Percentiles rank a stretch among this genome's conserved stretches.
Conservation (phyloP, 2,113 vertebrate species). For the Elephas maximus region DNA sequence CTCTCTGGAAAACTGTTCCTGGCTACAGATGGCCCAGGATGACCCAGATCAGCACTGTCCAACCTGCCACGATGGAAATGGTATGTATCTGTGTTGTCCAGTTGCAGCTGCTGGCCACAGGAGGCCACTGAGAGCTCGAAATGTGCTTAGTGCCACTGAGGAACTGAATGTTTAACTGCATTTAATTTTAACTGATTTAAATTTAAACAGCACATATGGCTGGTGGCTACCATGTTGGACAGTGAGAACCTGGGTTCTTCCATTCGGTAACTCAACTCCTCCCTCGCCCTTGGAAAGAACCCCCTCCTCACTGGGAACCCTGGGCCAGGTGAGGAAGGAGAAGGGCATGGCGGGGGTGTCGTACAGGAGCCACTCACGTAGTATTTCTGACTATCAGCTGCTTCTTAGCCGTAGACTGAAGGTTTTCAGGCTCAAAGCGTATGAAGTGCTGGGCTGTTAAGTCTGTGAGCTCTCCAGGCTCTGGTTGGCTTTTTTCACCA, state of each 20-base stretch:
- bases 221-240: neutral
- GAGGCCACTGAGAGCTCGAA: neutral
- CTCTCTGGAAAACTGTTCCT: neutral
- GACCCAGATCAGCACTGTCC: neutral
- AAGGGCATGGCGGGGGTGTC: accelerated
- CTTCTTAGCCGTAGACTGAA: slow-evolving; percentile 86
- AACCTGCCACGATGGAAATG: accelerated
- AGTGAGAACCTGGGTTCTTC: neutral
- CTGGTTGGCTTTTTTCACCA: slow-evolving; percentile 87
- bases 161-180: neutral
- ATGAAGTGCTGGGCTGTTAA: slow-evolving; percentile 92
- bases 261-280: neutral
- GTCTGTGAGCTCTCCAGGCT: slow-evolving; percentile 89
- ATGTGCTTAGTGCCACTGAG: neutral
- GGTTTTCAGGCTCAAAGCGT: slow-evolving; percentile 91
- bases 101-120: accelerated
- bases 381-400: slow-evolving; percentile 92
- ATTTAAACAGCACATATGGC: neutral
- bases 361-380: slow-evolving; percentile 86
- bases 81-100: accelerated
- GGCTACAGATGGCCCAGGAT: neutral
- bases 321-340: neutral
- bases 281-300: neutral
- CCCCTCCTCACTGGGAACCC: neutral
- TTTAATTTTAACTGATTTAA: neutral